Percentiles rank a stretch among this genome's conserved stretches.
Conservation (phyloP, 2,888 invertebrate species). For the Theristus sp. region DNA sequence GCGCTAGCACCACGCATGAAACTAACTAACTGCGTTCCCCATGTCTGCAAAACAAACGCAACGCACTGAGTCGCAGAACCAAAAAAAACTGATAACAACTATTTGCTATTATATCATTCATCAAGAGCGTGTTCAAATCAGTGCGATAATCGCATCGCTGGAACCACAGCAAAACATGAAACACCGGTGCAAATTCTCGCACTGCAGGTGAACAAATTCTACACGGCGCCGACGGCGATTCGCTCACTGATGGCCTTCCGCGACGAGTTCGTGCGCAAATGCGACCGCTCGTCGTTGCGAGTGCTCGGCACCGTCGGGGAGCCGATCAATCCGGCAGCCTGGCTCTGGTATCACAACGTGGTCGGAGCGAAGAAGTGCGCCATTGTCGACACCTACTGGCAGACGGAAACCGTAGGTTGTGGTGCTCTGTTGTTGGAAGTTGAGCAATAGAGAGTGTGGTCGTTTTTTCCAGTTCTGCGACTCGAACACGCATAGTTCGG, state of each 20-base stretch:
- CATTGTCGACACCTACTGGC: slow-evolving; percentile 97
- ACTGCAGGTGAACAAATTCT: slow-evolving; percentile 60
- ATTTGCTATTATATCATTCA: no score
- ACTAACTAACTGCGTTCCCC: no score
- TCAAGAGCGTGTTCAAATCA: no score
- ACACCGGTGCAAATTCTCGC: no score
- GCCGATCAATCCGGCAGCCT: slow-evolving; percentile 88
- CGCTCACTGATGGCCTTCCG: slow-evolving; percentile 45
- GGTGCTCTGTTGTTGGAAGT: no score
- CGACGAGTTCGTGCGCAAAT: background rate
- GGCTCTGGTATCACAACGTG: slow-evolving; percentile 21
- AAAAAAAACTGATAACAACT: no score
- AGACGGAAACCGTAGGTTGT: slow-evolving; percentile 76
- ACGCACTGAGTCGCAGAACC: no score
- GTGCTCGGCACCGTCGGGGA: slow-evolving; percentile 93
- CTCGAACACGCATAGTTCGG: background rate
- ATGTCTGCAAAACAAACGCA: no score
- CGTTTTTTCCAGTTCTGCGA: background rate
- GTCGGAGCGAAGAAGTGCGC: slow-evolving; percentile 42
- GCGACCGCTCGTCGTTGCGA: slow-evolving; percentile 42
- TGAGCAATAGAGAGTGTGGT: background rate
- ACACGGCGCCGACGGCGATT: slow-evolving; percentile 95
- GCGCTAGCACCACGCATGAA: no score
- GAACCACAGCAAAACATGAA: no score
- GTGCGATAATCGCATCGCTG: no score